Conservation (phyloP, 2,888 invertebrate genomes). For the Metopia argyrocephala region DNA sequence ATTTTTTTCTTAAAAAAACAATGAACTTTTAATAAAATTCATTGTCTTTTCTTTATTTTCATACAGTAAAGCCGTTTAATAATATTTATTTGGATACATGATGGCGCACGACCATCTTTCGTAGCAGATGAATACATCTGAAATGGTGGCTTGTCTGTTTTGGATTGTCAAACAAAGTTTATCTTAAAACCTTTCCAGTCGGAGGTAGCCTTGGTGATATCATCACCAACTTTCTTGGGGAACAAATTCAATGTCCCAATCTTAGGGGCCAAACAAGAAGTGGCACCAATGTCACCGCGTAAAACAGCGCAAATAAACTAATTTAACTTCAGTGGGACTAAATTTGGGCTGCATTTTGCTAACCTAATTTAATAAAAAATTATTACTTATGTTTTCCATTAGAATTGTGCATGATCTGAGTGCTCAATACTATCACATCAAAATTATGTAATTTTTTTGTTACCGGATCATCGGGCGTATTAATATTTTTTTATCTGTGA, state of each 20-base stretch:
- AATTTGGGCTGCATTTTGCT: conserved; percentile 94
- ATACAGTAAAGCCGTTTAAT: conserved; percentile 23
- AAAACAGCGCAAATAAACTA: conserved; percentile 98
- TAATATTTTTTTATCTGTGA: too few species aligned
- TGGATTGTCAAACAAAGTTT: conserved; percentile 97
- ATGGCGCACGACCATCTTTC: conserved; percentile 92
- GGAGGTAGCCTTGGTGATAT: conserved; percentile 98
- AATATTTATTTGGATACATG: conserved; percentile 86
- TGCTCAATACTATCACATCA: too few species aligned
- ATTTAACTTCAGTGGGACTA: conserved; percentile 98
- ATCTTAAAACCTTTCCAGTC: conserved; percentile 99
- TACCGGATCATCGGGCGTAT: too few species aligned
- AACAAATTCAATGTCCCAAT: conserved; percentile 99
- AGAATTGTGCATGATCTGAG: too few species aligned
- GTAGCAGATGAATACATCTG: conserved; percentile 98
- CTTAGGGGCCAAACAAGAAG: conserved; percentile 98
- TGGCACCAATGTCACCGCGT: conserved; percentile 99
- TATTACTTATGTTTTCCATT: too few species aligned
- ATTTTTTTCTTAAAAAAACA: conserved; percentile 43
- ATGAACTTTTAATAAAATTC: conserved; percentile 37
- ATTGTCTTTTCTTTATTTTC: conserved; percentile 15
- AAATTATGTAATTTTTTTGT: too few species aligned
- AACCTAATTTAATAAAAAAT: too few species aligned
- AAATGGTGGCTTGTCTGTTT: conserved; percentile 97
- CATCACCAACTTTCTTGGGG: conserved; percentile 99